phyloP scores from a whole-genome alignment of 2,113 vertebrate species.

The Garra rufa region DNA sequence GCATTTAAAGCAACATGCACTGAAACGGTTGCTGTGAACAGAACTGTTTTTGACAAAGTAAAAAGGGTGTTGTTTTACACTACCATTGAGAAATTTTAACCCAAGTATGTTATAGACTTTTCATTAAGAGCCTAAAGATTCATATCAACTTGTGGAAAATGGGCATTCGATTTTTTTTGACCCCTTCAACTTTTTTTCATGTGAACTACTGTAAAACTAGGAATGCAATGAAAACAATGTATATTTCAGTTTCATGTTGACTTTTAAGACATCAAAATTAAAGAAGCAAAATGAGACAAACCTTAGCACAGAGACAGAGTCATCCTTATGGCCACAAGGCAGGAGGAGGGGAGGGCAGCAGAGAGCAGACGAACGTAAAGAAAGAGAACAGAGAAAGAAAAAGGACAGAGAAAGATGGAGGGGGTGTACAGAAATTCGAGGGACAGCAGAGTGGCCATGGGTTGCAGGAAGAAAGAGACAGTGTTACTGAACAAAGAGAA shows the following conservation, averaged over 20 bases:
- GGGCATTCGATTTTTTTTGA: no score
- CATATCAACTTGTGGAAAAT: no score
- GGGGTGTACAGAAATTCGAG: conserved; percentile 50
- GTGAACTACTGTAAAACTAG: not conserved
- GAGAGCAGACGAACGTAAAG: conserved; percentile 69
- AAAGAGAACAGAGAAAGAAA: conserved; percentile 64
- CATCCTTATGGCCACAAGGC: conserved; percentile 59
- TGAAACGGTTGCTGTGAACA: no score
- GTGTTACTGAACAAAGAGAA: conserved; percentile 56
- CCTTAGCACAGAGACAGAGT: conserved; percentile 58
- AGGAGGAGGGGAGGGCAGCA: conserved; percentile 65
- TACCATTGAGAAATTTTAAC: no score
- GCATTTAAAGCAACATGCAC: no score
- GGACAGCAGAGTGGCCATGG: conserved; percentile 56
- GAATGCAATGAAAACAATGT: not conserved
- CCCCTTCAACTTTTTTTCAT: no score
- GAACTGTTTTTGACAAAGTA: no score
- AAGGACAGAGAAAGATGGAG: conserved; percentile 34
- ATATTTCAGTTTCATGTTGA: conserved; percentile 19
- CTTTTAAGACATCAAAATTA: conserved; percentile 33
- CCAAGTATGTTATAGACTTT: no score
- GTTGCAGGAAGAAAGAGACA: conserved; percentile 64
- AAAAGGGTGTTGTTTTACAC: no score
- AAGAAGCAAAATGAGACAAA: conserved; percentile 47
- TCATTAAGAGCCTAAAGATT: no score